Conservation (phyloP, 2,888 invertebrate genomes). For the Drosophila histrio region DNA sequence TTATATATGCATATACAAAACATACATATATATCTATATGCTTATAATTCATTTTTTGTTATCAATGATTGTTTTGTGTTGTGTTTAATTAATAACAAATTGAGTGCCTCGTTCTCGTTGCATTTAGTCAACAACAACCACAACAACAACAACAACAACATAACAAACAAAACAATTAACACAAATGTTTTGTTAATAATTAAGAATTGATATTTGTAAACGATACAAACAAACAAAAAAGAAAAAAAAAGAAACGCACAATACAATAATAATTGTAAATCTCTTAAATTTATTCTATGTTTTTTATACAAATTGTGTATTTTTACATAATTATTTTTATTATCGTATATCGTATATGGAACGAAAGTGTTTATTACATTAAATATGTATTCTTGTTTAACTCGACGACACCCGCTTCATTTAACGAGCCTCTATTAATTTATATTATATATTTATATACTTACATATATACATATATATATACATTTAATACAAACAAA, state of each 20-base stretch:
- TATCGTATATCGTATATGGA: conserved; percentile 22
- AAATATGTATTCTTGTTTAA: conserved; percentile 60
- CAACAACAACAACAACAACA: conserved; percentile 20
- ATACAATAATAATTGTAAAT: conserved; percentile 59
- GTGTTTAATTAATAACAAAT: conserved; percentile 48
- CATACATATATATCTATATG: conserved; percentile 43
- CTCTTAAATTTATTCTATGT: conserved; percentile 28
- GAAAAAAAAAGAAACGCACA: conserved; percentile 43
- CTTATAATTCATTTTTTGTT: conserved; percentile 60
- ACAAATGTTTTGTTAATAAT: conserved; percentile 42
- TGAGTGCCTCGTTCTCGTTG: conserved; percentile 75
- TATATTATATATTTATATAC: conserved; percentile 40
- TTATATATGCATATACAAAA: conserved; percentile 18
- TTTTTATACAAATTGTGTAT: conserved; percentile 47
- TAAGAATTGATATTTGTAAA: conserved; percentile 39
- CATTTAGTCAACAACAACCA: conserved; percentile 52
- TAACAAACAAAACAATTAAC: conserved; percentile 20
- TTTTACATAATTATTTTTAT: conserved; percentile 42
- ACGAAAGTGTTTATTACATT: conserved; percentile 31
- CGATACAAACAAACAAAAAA: conserved; percentile 16
- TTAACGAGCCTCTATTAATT: conserved; percentile 64
- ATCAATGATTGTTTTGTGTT: conserved; percentile 47
- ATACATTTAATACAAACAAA: conserved; percentile 46
- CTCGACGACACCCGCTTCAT: conserved; percentile 60
- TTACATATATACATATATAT: conserved; percentile 26